Conservation (phyloP, 2,888 invertebrate genomes). For the Cephus sareptanus region DNA sequence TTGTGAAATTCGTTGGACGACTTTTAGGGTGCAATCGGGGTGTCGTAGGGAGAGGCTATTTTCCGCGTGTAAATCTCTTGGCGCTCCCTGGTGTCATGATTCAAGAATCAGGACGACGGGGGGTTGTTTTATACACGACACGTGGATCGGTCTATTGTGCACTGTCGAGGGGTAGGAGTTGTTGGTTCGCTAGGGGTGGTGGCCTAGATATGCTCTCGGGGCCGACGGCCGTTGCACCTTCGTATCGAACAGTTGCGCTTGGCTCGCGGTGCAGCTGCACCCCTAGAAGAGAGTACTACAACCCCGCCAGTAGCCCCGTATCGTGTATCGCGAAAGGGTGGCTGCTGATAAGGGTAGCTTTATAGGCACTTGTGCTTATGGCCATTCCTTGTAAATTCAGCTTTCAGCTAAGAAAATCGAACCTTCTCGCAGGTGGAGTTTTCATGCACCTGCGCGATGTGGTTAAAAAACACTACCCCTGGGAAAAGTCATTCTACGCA, state of each 20-base stretch:
- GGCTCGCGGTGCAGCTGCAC: slow-evolving; percentile 38
- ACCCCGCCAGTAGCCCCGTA: not conserved
- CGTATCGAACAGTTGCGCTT: slow-evolving; percentile 56
- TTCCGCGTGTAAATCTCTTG: not conserved
- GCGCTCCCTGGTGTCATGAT: not conserved
- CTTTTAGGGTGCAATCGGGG: not conserved
- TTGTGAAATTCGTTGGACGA: not conserved
- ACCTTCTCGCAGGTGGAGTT: not conserved
- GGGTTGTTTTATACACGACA: slow-evolving; percentile 2
- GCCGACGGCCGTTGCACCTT: slow-evolving; percentile 58
- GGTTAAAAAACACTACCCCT: not conserved
- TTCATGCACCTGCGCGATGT: not conserved
- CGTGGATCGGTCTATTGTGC: slow-evolving; percentile 26
- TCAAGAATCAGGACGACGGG: not conserved
- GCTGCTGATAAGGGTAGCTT: not conserved
- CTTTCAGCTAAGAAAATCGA: not conserved
- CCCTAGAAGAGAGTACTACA: slow-evolving; percentile 27
- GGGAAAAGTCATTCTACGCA: not conserved
- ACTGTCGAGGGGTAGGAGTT: slow-evolving; percentile 6
- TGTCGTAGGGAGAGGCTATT: not conserved
- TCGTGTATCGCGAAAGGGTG: not conserved
- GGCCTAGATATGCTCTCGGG: slow-evolving; percentile 58
- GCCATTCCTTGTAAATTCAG: not conserved
- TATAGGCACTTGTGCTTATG: not conserved
- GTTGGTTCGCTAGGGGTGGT: slow-evolving; percentile 34